Evolutionary conservation across 1,140 invertebrate species (phyloP).

Genomic region (Neodiprion lecontei): DNA sequence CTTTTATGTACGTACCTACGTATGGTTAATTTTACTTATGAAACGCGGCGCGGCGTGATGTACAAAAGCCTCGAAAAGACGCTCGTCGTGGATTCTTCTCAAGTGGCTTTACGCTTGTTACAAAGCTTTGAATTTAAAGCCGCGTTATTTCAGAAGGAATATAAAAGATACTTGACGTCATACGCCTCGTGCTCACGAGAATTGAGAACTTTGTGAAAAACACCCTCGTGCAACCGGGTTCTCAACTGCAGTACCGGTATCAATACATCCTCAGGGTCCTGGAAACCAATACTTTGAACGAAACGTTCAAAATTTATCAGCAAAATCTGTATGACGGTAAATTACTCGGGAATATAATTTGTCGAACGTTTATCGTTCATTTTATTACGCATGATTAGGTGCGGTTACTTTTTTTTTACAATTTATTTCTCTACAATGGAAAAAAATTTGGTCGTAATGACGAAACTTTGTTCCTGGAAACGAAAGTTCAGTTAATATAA

Average conservation of each 20-base stretch:
- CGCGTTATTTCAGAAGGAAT: not conserved
- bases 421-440: no score
- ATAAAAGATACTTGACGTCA: constrained; percentile 3
- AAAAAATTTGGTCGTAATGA: no score
- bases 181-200: not conserved
- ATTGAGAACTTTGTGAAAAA: not conserved
- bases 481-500: no score
- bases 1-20: no score
- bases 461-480: no score
- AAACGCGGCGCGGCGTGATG: not conserved
- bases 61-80: not conserved
- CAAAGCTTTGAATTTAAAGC: not conserved
- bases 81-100: not conserved
- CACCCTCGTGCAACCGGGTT: not conserved
- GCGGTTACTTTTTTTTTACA: no score
- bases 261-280: not conserved
- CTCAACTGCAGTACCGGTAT: not conserved
- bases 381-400: no score
- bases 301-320: no score
- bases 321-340: no score
- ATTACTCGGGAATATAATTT: no score
- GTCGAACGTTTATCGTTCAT: no score
- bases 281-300: no score
- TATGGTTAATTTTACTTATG: not conserved
- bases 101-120: not conserved